Conservation (phyloP, 2,113 vertebrate species). For the Pelecanus crispus region DNA sequence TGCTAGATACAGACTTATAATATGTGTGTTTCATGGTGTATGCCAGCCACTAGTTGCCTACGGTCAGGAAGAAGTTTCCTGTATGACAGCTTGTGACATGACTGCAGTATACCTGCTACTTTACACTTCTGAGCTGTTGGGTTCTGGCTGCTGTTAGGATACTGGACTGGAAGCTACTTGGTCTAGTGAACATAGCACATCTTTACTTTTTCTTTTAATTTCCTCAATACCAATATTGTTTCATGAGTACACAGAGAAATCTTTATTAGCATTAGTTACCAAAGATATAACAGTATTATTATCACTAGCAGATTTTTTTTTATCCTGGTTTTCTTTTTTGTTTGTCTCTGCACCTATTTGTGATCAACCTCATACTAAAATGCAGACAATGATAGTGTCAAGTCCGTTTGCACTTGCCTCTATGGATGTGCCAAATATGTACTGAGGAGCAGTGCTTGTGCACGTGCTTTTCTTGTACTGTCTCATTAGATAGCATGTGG, state of each 20-base stretch:
- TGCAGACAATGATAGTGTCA: neutral
- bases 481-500: neutral
- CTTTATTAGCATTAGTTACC: neutral
- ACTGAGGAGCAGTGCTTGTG: neutral
- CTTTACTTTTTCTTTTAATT: neutral
- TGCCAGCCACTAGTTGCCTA: neutral
- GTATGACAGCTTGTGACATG: neutral
- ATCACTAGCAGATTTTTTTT: neutral
- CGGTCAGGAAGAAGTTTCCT: neutral
- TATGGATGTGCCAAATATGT: neutral
- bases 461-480: neutral
- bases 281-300: neutral
- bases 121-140: neutral
- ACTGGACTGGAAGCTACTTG: neutral
- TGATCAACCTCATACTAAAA: neutral
- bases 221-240: neutral
- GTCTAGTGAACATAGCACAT: neutral
- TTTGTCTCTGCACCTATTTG: neutral
- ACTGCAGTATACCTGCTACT: neutral
- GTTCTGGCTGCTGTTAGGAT: neutral
- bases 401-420: neutral
- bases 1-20: neutral
- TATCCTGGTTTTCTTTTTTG: neutral
- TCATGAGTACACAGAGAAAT: neutral
- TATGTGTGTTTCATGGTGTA: neutral